Percentiles rank a stretch among this genome's conserved stretches.
Conservation (phyloP, 1,140 invertebrate species). For the Zaprionus ghesquierei region DNA sequence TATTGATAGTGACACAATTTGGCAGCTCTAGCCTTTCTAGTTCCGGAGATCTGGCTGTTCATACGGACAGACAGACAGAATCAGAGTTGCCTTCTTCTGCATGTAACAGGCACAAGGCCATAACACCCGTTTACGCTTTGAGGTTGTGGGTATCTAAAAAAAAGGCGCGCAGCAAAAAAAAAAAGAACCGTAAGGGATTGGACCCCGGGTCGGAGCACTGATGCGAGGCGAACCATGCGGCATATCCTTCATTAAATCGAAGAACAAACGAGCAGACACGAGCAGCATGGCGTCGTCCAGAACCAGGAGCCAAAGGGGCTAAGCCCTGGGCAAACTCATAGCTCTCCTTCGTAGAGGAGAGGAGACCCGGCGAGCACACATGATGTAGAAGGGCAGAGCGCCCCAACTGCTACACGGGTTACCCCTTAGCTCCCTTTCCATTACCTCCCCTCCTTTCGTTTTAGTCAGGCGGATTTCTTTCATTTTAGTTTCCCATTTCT, state of each 20-base stretch:
- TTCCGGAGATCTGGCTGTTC: too few species aligned
- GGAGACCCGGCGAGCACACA: slow-evolving; percentile 30
- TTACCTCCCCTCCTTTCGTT: not conserved
- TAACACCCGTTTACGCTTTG: too few species aligned
- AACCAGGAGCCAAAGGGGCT: slow-evolving; percentile 25
- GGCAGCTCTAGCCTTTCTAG: too few species aligned
- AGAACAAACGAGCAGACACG: slow-evolving; percentile 78
- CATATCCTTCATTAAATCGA: slow-evolving; percentile 81
- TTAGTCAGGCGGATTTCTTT: slow-evolving; percentile 63
- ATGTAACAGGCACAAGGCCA: too few species aligned
- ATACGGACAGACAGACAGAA: too few species aligned
- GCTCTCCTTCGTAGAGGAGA: slow-evolving; percentile 1
- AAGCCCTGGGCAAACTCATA: slow-evolving; percentile 32
- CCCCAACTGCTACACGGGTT: not conserved
- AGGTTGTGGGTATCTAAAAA: too few species aligned
- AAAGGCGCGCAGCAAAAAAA: slow-evolving; percentile 10
- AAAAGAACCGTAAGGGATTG: slow-evolving; percentile 30
- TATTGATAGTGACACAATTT: too few species aligned
- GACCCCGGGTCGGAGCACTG: slow-evolving; percentile 3
- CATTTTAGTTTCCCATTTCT: slow-evolving; percentile 81
- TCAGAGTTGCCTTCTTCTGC: too few species aligned
- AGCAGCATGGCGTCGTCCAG: slow-evolving; percentile 55
- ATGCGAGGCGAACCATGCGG: slow-evolving; percentile 63
- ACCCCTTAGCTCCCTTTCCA: not conserved
- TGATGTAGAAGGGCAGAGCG: slow-evolving; percentile 35